These are phyloP conservation scores for Sitodiplosis mosellana DNA, from an alignment of 1,140 invertebrate species.

Conservation along the genomic window DNA sequence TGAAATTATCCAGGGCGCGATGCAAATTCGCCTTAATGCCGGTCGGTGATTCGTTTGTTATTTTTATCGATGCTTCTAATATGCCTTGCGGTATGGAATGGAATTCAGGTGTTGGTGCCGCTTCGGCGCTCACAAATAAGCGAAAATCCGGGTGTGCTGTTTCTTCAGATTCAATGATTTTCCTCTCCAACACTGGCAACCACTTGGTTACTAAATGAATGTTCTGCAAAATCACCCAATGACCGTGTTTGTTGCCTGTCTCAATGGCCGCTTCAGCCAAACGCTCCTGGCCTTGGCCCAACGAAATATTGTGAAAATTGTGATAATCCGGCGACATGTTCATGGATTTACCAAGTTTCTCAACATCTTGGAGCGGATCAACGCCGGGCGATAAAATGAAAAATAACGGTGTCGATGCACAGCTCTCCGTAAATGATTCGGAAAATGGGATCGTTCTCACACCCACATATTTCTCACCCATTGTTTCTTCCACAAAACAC, in stretches of 20 bases:
- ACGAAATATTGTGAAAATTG: slow-evolving; percentile 83
- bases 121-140: slow-evolving; percentile 41
- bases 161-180: slow-evolving; percentile 60
- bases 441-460: slow-evolving; percentile 58
- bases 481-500: slow-evolving; percentile 66
- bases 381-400: slow-evolving; percentile 92
- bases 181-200: slow-evolving; percentile 76
- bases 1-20: slow-evolving; percentile 87
- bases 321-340: slow-evolving; percentile 63
- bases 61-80: slow-evolving; percentile 85
- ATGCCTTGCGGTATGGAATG: slow-evolving; percentile 57
- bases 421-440: slow-evolving; percentile 74
- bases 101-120: slow-evolving; percentile 30
- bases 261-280: slow-evolving; percentile 78
- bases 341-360: slow-evolving; percentile 53
- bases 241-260: slow-evolving; percentile 51
- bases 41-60: slow-evolving; percentile 88
- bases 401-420: slow-evolving; percentile 70
- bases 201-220: slow-evolving; percentile 82
- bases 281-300: slow-evolving; percentile 87
- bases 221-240: slow-evolving; percentile 88
- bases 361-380: slow-evolving; percentile 81
- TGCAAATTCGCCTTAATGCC: slow-evolving; percentile 89
- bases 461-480: slow-evolving; percentile 69
- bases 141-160: slow-evolving; percentile 46